Evolutionary conservation across 2,888 invertebrate species (phyloP).

Genomic region (Tryphoninae sp.): DNA sequence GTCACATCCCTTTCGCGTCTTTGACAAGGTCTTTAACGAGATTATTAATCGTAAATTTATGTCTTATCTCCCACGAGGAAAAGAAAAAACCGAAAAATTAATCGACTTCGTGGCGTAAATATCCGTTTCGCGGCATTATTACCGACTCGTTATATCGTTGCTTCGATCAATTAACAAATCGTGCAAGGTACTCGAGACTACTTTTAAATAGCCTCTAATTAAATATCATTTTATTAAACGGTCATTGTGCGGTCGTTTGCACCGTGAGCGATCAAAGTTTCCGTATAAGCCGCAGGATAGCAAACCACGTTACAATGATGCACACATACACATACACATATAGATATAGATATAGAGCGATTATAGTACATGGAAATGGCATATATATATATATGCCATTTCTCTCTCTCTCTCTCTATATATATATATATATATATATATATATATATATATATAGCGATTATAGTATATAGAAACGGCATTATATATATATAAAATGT

Average conservation of each 20-base stretch:
- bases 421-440: constrained; percentile 18
- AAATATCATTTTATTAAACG: constrained; percentile 50
- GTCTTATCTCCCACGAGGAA: not conserved
- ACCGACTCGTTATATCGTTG: not conserved
- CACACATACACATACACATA: not conserved
- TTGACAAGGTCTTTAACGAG: not conserved
- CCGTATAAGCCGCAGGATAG: not conserved
- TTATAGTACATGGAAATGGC: too few species aligned
- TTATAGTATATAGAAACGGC: not conserved
- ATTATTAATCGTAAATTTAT: not conserved
- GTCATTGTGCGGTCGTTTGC: constrained; percentile 37
- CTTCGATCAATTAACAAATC: constrained; percentile 48
- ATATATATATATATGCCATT: not conserved
- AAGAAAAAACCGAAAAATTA: not conserved
- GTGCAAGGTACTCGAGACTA: constrained; percentile 20
- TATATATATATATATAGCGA: not conserved
- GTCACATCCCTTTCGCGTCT: not conserved
- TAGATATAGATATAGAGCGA: not conserved
- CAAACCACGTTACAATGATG: not conserved
- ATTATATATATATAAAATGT: not conserved
- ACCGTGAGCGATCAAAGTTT: constrained; percentile 6
- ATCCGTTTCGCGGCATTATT: not conserved
- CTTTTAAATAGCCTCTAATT: constrained; percentile 40
- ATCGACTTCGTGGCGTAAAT: not conserved
- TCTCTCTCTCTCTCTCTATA: too few species aligned